Evolutionary conservation across 2,888 invertebrate genomes (phyloP), one percentile per base, ranked within the genome.

Genomic region (Argyresthia albistria): DNA sequence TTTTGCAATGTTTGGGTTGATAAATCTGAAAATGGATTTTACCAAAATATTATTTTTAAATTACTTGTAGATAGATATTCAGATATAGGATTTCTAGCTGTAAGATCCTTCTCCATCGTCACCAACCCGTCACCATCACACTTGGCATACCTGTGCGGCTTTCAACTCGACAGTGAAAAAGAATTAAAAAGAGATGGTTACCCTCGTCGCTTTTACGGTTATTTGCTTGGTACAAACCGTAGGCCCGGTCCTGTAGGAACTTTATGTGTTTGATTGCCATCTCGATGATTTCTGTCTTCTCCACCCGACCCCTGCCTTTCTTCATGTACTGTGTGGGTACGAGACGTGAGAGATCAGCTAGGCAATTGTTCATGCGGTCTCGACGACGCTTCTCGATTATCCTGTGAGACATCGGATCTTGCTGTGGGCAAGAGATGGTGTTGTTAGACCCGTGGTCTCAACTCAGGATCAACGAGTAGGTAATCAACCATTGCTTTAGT

Each of bases 231-330:
- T 73, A 79, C 79, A 67, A 72, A 86, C 86, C 84, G 67, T 84
- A 83, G 60, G 75, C 89, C 53, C 91, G 84, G 57, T 92, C 93
- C 71, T 97, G 96, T 56, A 98, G 88, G 77, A 94, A 94, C 72
- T 96, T 96, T 84, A 98, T 93, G 69, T 98, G 97, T 54, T 95
- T 92, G 58, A 97, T 98, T 45, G 98, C 97, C 97, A 98, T 97
- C 83, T 98, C 98, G 55, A 98, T 97, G 56, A 98, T 98, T 87
- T 98, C 98, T 0, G 98, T 98, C 84, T 98, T 98, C 76, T 98
- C 98, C 50, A 98, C 96, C 45, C 98, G 90, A 12, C 98, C 98
- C 53, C 98, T 91, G 8, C 97, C 97, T 79, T 98, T 98, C 79
- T 97, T 96, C 68, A 97, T 89, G 75, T 97, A 97, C 66, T 96